Evolutionary conservation across 53 echinoderm and acorn worm genomes (phyloP).

Genomic region (Henricia sp.): DNA sequence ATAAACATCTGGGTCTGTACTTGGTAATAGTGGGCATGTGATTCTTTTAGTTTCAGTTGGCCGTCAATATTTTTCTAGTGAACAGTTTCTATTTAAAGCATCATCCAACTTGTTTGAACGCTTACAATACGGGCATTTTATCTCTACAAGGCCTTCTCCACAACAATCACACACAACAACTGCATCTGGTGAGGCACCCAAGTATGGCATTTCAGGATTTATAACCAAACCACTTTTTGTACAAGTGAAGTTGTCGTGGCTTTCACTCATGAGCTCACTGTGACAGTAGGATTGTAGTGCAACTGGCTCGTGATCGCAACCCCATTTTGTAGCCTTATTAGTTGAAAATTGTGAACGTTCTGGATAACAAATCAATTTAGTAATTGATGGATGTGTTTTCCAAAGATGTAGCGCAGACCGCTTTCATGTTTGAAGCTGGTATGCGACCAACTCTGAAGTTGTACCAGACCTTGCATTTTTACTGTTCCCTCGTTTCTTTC

Average conservation of each 20-base stretch:
- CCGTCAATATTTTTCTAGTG: background rate
- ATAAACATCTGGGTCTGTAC: conserved; percentile 28
- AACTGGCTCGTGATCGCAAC: conserved; percentile 47
- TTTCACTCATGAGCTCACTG: background rate
- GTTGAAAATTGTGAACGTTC: conserved; percentile 1
- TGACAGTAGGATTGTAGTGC: conserved; percentile 15
- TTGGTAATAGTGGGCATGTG: conserved; percentile 23
- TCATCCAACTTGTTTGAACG: background rate
- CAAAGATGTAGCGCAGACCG: conserved; percentile 9
- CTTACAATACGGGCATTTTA: conserved; percentile 31
- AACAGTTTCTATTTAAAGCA: conserved; percentile 3
- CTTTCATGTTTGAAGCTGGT: too few species aligned
- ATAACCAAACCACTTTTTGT: conserved; percentile 27
- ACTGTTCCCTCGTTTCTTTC: too few species aligned
- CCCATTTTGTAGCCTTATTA: conserved; percentile 54
- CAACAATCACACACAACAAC: conserved; percentile 37
- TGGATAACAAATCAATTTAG: conserved; percentile 42
- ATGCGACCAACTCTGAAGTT: too few species aligned
- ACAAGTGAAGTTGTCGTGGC: conserved; percentile 18
- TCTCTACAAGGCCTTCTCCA: conserved; percentile 18
- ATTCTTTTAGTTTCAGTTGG: background rate
- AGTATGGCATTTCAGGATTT: conserved; percentile 9
- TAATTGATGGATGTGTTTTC: conserved; percentile 25
- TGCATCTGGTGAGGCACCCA: conserved; percentile 57
- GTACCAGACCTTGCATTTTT: too few species aligned